Percentiles rank a stretch among this genome's conserved stretches.
Evolutionary conservation across 53 echinoderm and acorn worm species (phyloP).

Genomic region (Zoroaster sp.): DNA sequence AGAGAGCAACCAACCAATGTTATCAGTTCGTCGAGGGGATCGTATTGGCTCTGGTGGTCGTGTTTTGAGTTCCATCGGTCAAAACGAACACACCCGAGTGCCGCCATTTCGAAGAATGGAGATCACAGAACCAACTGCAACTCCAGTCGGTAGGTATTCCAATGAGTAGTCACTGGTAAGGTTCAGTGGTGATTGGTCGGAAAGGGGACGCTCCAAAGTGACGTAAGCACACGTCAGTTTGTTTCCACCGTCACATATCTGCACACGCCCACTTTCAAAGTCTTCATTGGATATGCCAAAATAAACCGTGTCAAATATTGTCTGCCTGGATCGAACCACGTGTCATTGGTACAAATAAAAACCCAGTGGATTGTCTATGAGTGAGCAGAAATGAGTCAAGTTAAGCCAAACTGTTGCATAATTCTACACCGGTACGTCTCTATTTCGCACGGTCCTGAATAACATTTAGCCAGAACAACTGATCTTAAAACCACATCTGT

Average conservation of each 20-base stretch:
- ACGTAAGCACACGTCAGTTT: background rate
- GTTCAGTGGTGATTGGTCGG: background rate
- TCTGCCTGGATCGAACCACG: background rate
- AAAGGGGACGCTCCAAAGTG: slow-evolving; percentile 2
- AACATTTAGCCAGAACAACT: background rate
- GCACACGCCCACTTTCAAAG: background rate
- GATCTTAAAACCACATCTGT: background rate
- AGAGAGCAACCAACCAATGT: slow-evolving; percentile 12
- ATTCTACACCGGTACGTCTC: background rate
- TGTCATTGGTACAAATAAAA: background rate
- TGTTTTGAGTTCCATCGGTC: background rate
- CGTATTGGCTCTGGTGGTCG: background rate
- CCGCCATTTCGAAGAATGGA: slow-evolving; percentile 28
- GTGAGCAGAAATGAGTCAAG: background rate
- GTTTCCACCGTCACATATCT: background rate
- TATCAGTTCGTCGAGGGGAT: background rate
- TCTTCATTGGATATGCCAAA: background rate
- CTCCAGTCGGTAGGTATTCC: background rate
- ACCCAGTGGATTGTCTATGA: background rate
- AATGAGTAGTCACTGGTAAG: background rate
- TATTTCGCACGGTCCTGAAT: background rate
- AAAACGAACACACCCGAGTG: background rate
- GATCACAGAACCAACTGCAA: background rate
- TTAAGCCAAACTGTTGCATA: background rate
- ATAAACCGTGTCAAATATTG: background rate